These are phyloP conservation scores for Spodoptera exigua DNA, from an alignment of 2,888 invertebrate species.

Conservation along the genomic window DNA sequence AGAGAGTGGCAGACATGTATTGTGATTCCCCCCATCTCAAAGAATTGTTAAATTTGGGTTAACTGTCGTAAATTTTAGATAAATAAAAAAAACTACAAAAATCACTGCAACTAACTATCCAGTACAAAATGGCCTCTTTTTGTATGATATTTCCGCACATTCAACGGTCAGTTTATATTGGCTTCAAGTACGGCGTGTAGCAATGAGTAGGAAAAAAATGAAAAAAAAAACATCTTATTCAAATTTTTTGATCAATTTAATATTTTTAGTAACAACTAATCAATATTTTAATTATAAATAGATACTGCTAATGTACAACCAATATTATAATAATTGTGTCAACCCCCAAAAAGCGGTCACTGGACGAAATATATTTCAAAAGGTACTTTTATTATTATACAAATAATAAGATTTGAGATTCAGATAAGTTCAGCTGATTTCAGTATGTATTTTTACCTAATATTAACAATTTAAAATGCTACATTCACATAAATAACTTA, in stretches of 20 bases:
- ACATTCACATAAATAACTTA: slow-evolving; percentile 89
- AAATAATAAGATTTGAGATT: slow-evolving; percentile 84
- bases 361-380: slow-evolving; percentile 86
- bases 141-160: too few species aligned
- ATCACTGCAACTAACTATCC: too few species aligned
- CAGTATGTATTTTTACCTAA: slow-evolving; percentile 78
- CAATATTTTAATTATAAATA: slow-evolving; percentile 88
- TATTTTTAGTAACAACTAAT: slow-evolving; percentile 89
- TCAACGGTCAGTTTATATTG: too few species aligned
- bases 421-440: slow-evolving; percentile 88
- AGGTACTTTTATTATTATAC: slow-evolving; percentile 80
- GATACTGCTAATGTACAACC: slow-evolving; percentile 86
- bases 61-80: too few species aligned
- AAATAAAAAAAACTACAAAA: too few species aligned
- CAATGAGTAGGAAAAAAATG: too few species aligned
- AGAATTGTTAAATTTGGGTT: too few species aligned
- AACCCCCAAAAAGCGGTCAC: slow-evolving; percentile 77
- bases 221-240: slow-evolving; percentile 57
- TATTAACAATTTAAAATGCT: slow-evolving; percentile 80
- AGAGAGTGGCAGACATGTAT: too few species aligned
- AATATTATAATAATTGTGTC: slow-evolving; percentile 79
- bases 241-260: slow-evolving; percentile 83
- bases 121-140: too few species aligned
- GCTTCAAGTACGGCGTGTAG: too few species aligned
- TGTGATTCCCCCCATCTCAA: too few species aligned